Percentiles rank a stretch among this genome's conserved stretches.
phyloP scores from a whole-genome alignment of 1,140 invertebrate species.

The Patella vulgata region DNA sequence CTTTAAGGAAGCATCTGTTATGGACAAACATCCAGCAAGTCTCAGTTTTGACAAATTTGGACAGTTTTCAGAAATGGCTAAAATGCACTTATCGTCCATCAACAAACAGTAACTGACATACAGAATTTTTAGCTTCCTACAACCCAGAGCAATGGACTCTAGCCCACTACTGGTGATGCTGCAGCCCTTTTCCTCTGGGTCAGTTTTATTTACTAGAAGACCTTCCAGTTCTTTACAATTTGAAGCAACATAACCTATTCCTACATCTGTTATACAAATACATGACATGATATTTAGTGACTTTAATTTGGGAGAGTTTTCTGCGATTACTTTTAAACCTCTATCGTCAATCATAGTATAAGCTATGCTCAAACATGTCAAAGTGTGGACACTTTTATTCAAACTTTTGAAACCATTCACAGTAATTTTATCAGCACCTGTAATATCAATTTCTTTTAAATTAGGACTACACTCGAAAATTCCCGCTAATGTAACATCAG shows the following conservation, averaged over 20 bases:
- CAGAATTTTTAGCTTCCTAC: slow-evolving; percentile 23
- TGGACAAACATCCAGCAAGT: slow-evolving; percentile 14
- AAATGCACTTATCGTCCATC: slow-evolving; percentile 22
- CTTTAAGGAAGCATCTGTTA: slow-evolving; percentile 26
- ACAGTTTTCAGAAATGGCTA: slow-evolving; percentile 17
- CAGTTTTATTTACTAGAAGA: slow-evolving; percentile 20
- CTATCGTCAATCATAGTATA: slow-evolving; percentile 15
- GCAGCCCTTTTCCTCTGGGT: slow-evolving; percentile 6
- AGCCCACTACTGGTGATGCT: slow-evolving; percentile 27
- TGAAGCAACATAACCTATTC: slow-evolving; percentile 15
- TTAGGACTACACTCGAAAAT: slow-evolving; percentile 11
- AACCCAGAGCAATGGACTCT: slow-evolving; percentile 17
- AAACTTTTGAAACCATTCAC: not conserved
- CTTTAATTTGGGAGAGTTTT: slow-evolving; percentile 11
- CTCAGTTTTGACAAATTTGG: slow-evolving; percentile 13
- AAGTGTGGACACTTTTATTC: not conserved
- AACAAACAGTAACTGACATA: slow-evolving; percentile 27
- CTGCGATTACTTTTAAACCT: slow-evolving; percentile 14
- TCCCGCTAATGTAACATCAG: slow-evolving; percentile 5
- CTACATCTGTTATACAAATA: slow-evolving; percentile 23
- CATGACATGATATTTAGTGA: slow-evolving; percentile 21
- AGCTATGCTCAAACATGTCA: slow-evolving; percentile 2
- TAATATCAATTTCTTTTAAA: slow-evolving; percentile 4
- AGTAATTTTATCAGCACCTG: slow-evolving; percentile 1
- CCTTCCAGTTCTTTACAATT: slow-evolving; percentile 15